These are phyloP conservation scores for Coecobrya sp. DNA, from an alignment of 2,888 invertebrate species.

Conservation along the genomic window DNA sequence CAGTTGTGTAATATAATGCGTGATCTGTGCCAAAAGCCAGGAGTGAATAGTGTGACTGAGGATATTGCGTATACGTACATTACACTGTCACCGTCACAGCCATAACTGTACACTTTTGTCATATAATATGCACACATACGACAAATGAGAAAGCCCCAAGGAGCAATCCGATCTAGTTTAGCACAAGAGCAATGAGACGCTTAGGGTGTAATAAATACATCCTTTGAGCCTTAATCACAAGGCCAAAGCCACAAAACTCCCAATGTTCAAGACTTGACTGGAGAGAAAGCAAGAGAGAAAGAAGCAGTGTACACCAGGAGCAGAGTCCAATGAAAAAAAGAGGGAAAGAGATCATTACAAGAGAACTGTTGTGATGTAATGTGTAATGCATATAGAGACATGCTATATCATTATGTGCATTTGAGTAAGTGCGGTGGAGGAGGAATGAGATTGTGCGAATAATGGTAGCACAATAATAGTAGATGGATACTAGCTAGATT, in stretches of 20 bases:
- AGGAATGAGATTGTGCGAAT: background rate
- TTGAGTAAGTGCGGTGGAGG: background rate
- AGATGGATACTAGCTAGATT: conserved; percentile 9
- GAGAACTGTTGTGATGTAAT: conserved; percentile 19
- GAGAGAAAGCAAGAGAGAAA: conserved; percentile 36
- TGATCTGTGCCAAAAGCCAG: conserved; percentile 28
- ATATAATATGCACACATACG: conserved; percentile 55
- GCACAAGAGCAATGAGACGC: conserved; percentile 77
- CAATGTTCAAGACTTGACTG: conserved; percentile 59
- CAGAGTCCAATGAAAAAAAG: conserved; percentile 21
- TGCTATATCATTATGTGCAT: background rate
- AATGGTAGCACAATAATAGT: background rate
- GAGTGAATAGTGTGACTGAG: conserved; percentile 1
- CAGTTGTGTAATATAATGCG: conserved; percentile 8
- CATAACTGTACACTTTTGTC: conserved; percentile 61
- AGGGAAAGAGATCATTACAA: conserved; percentile 68
- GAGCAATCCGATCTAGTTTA: conserved; percentile 80
- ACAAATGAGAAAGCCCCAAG: conserved; percentile 81
- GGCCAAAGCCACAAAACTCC: conserved; percentile 75
- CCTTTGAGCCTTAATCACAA: conserved; percentile 80
- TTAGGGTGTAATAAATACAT: conserved; percentile 81
- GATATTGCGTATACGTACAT: conserved; percentile 26
- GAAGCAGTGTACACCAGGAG: conserved; percentile 20
- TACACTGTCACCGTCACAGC: conserved; percentile 33
- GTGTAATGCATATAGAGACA: conserved; percentile 13